Base-by-base conservation (phyloP, 2,797 vertebrate species). In the Tinamus major region DNA sequence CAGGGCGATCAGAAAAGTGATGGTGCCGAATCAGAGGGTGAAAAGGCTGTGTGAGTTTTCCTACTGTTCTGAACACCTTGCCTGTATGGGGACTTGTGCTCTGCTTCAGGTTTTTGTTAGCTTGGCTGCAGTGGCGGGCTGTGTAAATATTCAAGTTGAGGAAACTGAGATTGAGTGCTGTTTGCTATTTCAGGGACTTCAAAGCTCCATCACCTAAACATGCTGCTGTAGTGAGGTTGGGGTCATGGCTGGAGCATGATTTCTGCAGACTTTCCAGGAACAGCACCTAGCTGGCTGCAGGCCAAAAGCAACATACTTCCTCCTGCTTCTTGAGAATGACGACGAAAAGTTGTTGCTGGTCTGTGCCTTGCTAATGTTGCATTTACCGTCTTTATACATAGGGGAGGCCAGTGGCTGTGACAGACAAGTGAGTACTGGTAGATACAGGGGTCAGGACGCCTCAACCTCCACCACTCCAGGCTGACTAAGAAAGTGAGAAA, bases 121-220 rank as follows among this genome's bases (percentile, higher is more conserved):
- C 24, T 89, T 92, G 87, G 58, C 72, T 95, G 90, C 96, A 95
- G 65, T 95, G 79, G 82, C 95, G 80, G 79, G 58, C 95, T 95
- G 77, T 89, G 82, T 89, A 95, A 96, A 89, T 94, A 95, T 82
- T 94, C 93, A 91, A 87, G 86, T 27, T 59, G 53, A 93, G 88
- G 88, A 97, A 96, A 95, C 62, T 2, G 15, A 96, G 90, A 94
- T 90, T 89, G 94, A 97, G 79, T 90, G 69, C 74, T 77, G 35
- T 76, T 68, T 92, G 93, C 80, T 96, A 23, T 96, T 96, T 96
- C 78, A 94, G 92, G 37, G 63, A 93, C 93, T 85, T 91, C 89
- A 96, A 95, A 96, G 72, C 44, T 87, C 44, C 93, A 97, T 95
- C 92, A 87, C 71, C n/a, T 85, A 89, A 96, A 92, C 90, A 88